phyloP scores from a whole-genome alignment of 2,888 invertebrate genomes.

The Norana najaformis region DNA sequence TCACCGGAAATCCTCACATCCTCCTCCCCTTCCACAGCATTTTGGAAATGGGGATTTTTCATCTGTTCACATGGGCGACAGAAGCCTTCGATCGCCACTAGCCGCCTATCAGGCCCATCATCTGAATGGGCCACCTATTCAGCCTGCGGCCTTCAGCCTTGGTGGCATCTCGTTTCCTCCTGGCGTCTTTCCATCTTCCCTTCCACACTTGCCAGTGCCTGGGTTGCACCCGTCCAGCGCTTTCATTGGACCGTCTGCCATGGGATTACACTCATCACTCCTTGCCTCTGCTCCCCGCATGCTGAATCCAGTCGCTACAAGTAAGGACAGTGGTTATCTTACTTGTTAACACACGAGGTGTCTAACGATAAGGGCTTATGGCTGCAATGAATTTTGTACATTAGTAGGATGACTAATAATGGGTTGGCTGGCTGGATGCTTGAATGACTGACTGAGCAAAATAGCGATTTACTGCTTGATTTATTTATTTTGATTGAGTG shows the following conservation, averaged over 20 bases:
- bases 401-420: background rate
- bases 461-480: too few species aligned
- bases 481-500: too few species aligned
- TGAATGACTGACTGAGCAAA: too few species aligned
- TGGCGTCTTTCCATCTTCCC: background rate
- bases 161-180: background rate
- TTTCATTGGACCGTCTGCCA: background rate
- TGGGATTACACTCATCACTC: background rate
- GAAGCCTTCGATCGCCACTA: background rate
- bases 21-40: background rate
- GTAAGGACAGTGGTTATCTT: background rate
- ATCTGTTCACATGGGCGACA: background rate
- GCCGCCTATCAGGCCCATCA: background rate
- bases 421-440: too few species aligned
- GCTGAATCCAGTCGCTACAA: background rate
- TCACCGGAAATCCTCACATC: background rate
- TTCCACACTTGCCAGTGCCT: constrained; percentile 7
- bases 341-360: too few species aligned
- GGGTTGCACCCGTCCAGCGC: background rate
- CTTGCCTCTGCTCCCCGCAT: background rate
- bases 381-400: background rate
- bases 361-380: too few species aligned
- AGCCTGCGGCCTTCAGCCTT: constrained; percentile 16
- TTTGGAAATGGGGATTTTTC: constrained; percentile 8
- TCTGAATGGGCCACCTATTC: background rate